Evolutionary conservation across 2,797 vertebrate species (phyloP).

Genomic region (Artibeus jamaicensis): DNA sequence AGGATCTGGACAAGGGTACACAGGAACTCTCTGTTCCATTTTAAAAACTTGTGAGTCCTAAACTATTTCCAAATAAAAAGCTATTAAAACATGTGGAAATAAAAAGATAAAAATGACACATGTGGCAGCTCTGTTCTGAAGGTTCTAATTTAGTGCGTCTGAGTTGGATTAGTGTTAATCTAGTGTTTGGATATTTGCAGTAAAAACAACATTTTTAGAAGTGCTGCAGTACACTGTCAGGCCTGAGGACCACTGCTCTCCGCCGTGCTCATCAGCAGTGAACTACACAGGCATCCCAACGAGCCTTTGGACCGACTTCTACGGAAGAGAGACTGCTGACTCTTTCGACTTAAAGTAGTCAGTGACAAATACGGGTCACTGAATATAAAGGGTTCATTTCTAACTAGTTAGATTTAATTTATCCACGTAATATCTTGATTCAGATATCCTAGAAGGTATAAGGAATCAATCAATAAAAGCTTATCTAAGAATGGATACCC

Average conservation of each 20-base stretch:
- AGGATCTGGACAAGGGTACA: neutral
- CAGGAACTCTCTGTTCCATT: neutral
- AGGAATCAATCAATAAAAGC: neutral
- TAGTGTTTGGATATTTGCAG: neutral
- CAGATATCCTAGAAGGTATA: neutral
- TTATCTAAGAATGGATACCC: neutral
- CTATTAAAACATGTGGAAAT: neutral
- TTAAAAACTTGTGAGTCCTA: neutral
- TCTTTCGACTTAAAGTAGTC: neutral
- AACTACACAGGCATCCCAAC: neutral
- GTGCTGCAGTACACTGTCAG: neutral
- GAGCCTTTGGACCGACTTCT: neutral
- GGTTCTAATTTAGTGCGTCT: neutral
- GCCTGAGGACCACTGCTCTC: neutral
- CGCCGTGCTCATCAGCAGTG: neutral
- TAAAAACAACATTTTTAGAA: neutral
- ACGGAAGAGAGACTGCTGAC: neutral
- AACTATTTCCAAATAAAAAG: conserved; percentile 37
- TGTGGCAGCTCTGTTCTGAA: neutral
- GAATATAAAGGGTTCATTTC: conserved; percentile 9
- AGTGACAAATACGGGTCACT: neutral
- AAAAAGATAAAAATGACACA: neutral
- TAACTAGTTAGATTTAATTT: conserved; percentile 28
- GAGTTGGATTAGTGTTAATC: neutral
- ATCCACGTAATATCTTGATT: neutral